Percentiles rank a stretch among this genome's conserved stretches.
These are phyloP conservation scores for Cisticola juncidis DNA, from an alignment of 2,113 vertebrate genomes.

Conservation along the genomic window DNA sequence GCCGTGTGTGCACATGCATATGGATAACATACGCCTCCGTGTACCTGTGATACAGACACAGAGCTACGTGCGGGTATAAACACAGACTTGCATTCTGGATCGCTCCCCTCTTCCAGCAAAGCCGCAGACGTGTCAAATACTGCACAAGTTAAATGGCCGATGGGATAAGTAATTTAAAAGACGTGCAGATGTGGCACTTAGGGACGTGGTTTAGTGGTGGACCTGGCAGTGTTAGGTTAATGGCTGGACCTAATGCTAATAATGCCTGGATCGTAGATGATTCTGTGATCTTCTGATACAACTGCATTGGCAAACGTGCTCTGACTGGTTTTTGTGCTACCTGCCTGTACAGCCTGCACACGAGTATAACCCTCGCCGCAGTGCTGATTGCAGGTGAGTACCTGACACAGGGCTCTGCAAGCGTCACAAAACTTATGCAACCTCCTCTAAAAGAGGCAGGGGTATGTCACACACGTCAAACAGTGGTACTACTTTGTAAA, in stretches of 20 bases:
- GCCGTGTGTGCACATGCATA: background rate
- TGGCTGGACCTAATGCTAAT: background rate
- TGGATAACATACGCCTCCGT: background rate
- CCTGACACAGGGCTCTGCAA: background rate
- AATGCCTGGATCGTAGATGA: background rate
- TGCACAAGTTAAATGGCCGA: background rate
- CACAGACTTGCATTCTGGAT: background rate
- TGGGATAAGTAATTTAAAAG: background rate
- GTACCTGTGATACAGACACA: background rate
- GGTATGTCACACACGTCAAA: rapidly evolving
- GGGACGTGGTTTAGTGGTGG: background rate
- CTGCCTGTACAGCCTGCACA: background rate
- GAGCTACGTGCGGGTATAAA: background rate
- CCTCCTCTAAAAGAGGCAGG: background rate
- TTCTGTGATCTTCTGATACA: background rate
- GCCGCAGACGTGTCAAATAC: background rate
- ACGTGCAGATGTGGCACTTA: background rate
- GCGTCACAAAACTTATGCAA: background rate
- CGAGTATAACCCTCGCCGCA: rapidly evolving
- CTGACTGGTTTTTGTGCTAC: background rate
- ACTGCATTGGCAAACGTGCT: background rate
- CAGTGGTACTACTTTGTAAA: background rate
- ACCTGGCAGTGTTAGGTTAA: background rate
- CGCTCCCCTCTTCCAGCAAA: background rate
- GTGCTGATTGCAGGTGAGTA: background rate